phyloP scores from a whole-genome alignment of 2,888 invertebrate species.

The Sisyra nigra region DNA sequence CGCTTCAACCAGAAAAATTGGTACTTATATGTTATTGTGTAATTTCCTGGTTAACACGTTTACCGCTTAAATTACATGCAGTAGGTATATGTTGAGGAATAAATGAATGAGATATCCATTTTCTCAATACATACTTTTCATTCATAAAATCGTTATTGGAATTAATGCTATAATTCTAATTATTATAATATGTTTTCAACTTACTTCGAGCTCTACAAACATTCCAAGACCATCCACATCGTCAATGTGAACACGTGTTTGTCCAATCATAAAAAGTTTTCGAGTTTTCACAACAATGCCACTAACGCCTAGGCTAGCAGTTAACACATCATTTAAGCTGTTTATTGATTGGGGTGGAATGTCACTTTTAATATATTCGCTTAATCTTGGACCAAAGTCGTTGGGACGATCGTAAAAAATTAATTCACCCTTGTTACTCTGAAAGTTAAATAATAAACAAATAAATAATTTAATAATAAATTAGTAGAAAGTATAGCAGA shows the following conservation, averaged over 20 bases:
- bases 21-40: no score
- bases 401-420: constrained; percentile 71
- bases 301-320: constrained; percentile 45
- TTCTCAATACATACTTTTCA: no score
- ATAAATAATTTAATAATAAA: no score
- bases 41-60: no score
- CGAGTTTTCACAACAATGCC: constrained; percentile 65
- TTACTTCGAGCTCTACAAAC: constrained; percentile 75
- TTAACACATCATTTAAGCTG: constrained; percentile 32
- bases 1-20: no score
- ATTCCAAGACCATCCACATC: constrained; percentile 60
- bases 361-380: constrained; percentile 47
- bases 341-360: constrained; percentile 34
- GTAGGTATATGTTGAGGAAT: no score
- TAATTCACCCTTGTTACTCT: constrained; percentile 35
- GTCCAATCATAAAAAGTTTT: constrained; percentile 58
- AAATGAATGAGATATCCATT: no score
- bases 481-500: no score
- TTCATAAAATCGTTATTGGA: no score
- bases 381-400: constrained; percentile 62
- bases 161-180: not conserved
- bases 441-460: not conserved
- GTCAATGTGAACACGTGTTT: constrained; percentile 82
- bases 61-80: no score
- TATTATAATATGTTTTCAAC: constrained; percentile 1